phyloP scores from a whole-genome alignment of 2,888 invertebrate species.

The Drosophila nigritarsus region DNA sequence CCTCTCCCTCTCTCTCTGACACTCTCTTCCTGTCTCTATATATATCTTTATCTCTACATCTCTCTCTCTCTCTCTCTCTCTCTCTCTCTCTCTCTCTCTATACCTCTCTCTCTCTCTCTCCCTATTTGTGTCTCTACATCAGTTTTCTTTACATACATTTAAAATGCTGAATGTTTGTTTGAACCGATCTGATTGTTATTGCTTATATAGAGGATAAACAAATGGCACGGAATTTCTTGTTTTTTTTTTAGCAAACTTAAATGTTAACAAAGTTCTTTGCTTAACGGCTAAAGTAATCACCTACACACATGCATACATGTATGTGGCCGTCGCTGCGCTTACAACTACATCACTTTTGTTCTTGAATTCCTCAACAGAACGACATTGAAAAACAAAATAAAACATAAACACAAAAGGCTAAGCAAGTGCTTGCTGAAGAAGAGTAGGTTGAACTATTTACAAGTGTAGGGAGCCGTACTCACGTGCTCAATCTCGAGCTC shows the following conservation, averaged over 20 bases:
- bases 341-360: conserved; percentile 84
- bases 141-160: conserved; percentile 59
- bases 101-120: neutral
- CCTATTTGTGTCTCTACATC: conserved; percentile 9
- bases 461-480: conserved; percentile 63
- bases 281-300: conserved; percentile 43
- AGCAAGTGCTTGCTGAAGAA: conserved; percentile 47
- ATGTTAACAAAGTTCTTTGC: conserved; percentile 66
- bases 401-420: conserved; percentile 52
- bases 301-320: conserved; percentile 20
- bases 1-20: neutral
- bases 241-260: conserved; percentile 62
- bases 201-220: conserved; percentile 74
- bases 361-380: conserved; percentile 69
- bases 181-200: conserved; percentile 76
- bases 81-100: neutral
- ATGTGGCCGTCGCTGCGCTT: conserved; percentile 71
- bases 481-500: conserved; percentile 56
- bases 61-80: neutral
- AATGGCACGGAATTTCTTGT: conserved; percentile 79
- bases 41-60: neutral
- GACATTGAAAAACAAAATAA: conserved; percentile 31
- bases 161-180: conserved; percentile 63
- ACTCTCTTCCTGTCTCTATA: neutral
- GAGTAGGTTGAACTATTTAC: conserved; percentile 61